Evolutionary conservation across 37 sponge, comb jelly and placozoan species (phyloP).

Genomic region (Theonella swinhoei): DNA sequence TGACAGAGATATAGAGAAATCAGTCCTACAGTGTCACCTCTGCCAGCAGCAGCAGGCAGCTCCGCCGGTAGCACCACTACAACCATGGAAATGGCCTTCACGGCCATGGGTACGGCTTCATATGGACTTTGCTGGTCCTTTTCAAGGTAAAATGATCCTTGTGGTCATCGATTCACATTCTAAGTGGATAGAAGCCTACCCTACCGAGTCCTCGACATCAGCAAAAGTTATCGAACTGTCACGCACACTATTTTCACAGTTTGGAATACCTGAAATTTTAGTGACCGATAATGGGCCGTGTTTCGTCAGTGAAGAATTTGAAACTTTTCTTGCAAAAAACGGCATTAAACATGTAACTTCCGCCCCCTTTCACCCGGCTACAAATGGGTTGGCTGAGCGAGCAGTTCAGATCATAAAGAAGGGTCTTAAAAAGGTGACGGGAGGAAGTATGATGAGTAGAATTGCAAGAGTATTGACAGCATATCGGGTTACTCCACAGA

Average conservation of each 20-base stretch:
- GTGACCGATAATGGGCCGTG: slow-evolving; percentile 48
- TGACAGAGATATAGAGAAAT: slow-evolving; percentile 33
- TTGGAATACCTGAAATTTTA: slow-evolving; percentile 25
- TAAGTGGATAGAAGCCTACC: slow-evolving; percentile 15
- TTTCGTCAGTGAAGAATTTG: too few species aligned
- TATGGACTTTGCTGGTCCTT: slow-evolving; percentile 9
- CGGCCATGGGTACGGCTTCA: not conserved
- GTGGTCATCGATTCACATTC: too few species aligned
- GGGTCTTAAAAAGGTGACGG: slow-evolving; percentile 2
- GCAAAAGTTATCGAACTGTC: not conserved
- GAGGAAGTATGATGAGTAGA: slow-evolving; percentile 6
- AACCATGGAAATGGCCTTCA: too few species aligned
- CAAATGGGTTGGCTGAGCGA: too few species aligned
- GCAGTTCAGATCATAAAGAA: too few species aligned
- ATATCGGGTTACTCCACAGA: slow-evolving; percentile 5
- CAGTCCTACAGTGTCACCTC: slow-evolving; percentile 13
- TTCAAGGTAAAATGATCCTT: too few species aligned
- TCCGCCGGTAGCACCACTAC: slow-evolving; percentile 35
- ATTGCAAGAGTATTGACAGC: slow-evolving; percentile 9
- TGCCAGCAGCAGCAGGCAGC: slow-evolving; percentile 13
- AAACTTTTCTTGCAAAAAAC: too few species aligned
- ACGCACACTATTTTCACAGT: slow-evolving; percentile 9
- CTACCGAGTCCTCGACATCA: slow-evolving; percentile 11
- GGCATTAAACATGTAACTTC: not conserved
- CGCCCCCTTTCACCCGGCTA: too few species aligned